Evolutionary conservation across 2,113 vertebrate genomes (phyloP), one percentile per base, ranked within the genome.

Genomic region (Mus musculus): DNA sequence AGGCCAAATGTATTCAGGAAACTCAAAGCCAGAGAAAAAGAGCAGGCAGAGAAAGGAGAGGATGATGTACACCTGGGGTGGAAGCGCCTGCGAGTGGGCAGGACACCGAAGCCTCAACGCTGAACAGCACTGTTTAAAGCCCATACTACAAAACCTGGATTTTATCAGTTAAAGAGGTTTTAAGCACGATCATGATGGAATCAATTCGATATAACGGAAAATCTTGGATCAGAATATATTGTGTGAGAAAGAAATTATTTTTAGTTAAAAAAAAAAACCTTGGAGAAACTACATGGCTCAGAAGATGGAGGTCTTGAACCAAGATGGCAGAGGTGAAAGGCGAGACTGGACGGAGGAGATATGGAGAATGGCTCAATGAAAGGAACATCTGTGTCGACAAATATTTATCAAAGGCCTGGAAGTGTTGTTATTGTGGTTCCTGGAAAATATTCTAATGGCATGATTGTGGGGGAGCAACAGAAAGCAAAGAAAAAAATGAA

Each of bases 11-110:
- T 69, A 24, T 69, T 90, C 52, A 75, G 71, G 63, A 20, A 61
- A 78, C 16, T 28, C 65, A 4, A 93, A 86, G 7, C 12, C 24
- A 71, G 77, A 73, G 89, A 8, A 28, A 16, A 20, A 19, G 65
- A 54, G 28, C 13, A 17, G 7, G 59, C 16, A 33, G 82, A 46
- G 61, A 63, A 17, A 9, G 19, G 26, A 1, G 20, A 28, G 10
- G 12, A 0, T 5, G 0, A 0, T 6, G 6, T 28, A 30, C 1
- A 39, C 39, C 28, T 56, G 0, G 10, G 17, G 71, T 0, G 6
- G 46, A 1, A 12, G 12, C 0, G 3, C 6, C n/a, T 17, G 5
- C 9, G 5, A 36, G 7, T 22, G 30, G 20, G 20, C 12, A 2
- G 39, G 39, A 17, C 30, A 1, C 2, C 22, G 42, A 56, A 49